These are phyloP conservation scores for Chloropsis cyanopogon DNA, from an alignment of 2,113 vertebrate species.

Conservation along the genomic window DNA sequence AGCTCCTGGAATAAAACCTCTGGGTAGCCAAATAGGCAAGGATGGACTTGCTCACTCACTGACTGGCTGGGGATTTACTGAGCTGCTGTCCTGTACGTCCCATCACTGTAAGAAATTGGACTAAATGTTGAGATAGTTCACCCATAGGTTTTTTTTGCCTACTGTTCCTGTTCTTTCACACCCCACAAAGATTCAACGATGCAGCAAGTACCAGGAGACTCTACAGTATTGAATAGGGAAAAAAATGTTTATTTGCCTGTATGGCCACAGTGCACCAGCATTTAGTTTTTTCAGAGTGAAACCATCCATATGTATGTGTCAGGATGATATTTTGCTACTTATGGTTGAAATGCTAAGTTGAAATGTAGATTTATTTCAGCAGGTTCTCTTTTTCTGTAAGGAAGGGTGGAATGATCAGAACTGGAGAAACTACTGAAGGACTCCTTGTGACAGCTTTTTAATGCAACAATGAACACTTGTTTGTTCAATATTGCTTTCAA, in stretches of 20 bases:
- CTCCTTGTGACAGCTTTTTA: not conserved
- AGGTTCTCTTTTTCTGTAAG: not conserved
- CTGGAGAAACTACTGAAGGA: not conserved
- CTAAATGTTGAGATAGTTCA: not conserved
- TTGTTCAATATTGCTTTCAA: not conserved
- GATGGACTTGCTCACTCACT: not conserved
- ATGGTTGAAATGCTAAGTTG: not conserved
- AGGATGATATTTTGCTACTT: not conserved
- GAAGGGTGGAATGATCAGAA: not conserved
- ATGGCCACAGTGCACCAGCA: not conserved
- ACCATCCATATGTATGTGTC: not conserved
- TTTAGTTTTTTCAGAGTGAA: not conserved
- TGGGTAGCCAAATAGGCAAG: not conserved
- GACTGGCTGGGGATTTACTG: not conserved
- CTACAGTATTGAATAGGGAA: not conserved
- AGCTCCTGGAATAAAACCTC: not conserved
- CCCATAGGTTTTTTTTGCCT: not conserved
- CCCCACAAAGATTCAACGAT: not conserved
- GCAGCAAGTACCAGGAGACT: not conserved
- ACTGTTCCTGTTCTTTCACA: not conserved
- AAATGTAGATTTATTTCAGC: not conserved
- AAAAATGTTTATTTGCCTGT: not conserved
- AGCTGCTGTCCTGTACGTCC: not conserved
- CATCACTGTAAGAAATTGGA: not conserved
- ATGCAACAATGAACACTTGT: not conserved